Conservation (phyloP, 2,888 invertebrate species). For the Clitarchus hookeri region DNA sequence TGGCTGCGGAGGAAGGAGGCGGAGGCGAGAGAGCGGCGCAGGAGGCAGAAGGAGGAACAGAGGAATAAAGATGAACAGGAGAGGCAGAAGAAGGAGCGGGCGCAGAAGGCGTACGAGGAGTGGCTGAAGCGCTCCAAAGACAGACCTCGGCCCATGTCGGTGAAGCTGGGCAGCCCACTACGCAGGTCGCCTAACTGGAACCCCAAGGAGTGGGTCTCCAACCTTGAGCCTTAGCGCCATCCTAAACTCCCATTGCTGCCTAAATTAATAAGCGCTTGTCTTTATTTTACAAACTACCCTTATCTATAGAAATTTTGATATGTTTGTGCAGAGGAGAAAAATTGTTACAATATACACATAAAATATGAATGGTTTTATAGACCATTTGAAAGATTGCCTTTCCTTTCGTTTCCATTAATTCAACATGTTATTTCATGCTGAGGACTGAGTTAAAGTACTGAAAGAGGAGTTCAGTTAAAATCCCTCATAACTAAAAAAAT, state of each 20-base stretch:
- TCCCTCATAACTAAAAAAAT: no score
- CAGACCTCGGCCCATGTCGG: background rate
- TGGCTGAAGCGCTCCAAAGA: background rate
- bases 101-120: background rate
- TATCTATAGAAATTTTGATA: no score
- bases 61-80: background rate
- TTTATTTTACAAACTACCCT: no score
- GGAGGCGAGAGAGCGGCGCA: background rate
- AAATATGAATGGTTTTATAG: no score
- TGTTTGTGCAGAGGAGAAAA: no score
- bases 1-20: background rate
- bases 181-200: background rate
- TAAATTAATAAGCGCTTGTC: no score
- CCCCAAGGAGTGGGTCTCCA: background rate
- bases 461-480: no score
- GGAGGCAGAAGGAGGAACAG: background rate
- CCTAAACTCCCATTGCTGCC: background rate
- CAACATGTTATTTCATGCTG: no score
- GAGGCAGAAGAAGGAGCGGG: background rate
- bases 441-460: no score
- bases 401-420: no score
- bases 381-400: no score
- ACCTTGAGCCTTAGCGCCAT: background rate
- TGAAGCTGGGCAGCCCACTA: background rate
- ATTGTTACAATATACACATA: no score